Conservation (phyloP, 2,888 invertebrate genomes). For the Melanchra persicariae region DNA sequence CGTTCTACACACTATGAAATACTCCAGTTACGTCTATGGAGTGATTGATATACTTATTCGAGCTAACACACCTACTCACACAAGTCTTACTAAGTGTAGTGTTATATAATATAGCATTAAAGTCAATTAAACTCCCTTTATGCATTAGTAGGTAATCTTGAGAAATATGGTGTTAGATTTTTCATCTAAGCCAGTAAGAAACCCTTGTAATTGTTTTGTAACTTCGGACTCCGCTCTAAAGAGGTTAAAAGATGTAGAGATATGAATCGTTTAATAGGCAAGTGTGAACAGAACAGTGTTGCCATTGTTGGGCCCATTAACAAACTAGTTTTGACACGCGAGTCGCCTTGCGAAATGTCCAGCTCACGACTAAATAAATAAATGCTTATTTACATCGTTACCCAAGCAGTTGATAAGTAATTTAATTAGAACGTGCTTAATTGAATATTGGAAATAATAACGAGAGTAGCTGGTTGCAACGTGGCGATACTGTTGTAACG, state of each 20-base stretch:
- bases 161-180: constrained; percentile 64
- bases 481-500: constrained; percentile 74
- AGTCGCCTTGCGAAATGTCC: constrained; percentile 84
- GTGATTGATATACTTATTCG: constrained; percentile 56
- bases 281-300: constrained; percentile 86
- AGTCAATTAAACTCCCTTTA: constrained; percentile 56
- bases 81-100: constrained; percentile 6
- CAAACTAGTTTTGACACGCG: constrained; percentile 89
- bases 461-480: constrained; percentile 64
- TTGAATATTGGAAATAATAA: constrained; percentile 83
- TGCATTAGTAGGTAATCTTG: constrained; percentile 61
- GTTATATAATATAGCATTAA: constrained; percentile 55
- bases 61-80: constrained; percentile 40
- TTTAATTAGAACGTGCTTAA: constrained; percentile 85
- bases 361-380: constrained; percentile 87
- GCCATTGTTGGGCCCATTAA: constrained; percentile 85
- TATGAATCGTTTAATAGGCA: constrained; percentile 86
- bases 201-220: constrained; percentile 76
- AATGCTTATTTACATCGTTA: constrained; percentile 84
- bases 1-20: constrained; percentile 38
- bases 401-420: constrained; percentile 83
- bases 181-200: constrained; percentile 71
- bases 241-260: constrained; percentile 85
- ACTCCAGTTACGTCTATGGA: constrained; percentile 47
- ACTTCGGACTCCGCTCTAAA: constrained; percentile 74